Evolutionary conservation across 2,888 invertebrate species (phyloP), one percentile per base, ranked within the genome.

Genomic region (Cryptus armator): DNA sequence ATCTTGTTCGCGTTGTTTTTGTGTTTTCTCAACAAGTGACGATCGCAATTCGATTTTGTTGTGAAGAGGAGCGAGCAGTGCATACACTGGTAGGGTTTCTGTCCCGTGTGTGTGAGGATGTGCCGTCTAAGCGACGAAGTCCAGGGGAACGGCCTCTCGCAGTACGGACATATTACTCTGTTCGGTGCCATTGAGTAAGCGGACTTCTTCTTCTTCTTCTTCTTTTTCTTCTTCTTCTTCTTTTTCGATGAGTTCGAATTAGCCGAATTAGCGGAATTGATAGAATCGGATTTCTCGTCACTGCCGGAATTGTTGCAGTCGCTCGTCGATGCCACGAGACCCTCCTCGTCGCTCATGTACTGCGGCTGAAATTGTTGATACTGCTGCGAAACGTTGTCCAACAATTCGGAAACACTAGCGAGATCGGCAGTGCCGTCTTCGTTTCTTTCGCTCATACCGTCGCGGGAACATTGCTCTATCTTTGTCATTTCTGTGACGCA

Each of bases 1-100:
- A 90, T 86, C 48, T 90, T 91, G 56, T 90, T 94, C 90, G 29
- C 94, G 91, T 56, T 94, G 86, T 95, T 95, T 84, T 97, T 97
- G 92, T 99, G 99, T 91, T 99, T 99, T 51, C 99, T 95, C 75
- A 98, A 94, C 83, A 99, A 94, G 93, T 99, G 99, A 12, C 99
- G 97, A 92, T 99, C 99, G 93, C 99, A 98, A 94, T 99, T 99
- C 9, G 99, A 99, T 93, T 99, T 99, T 0, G 99, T 99, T 48
- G 99, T 99, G 93, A 99, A 99, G 0, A 98, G 96, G 9, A 99
- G 95, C 0, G 98, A 97, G 92, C 99, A 99, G 91, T 98, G 97
- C 0, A 97, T 97, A 93, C 99, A 99, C 92, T 98, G 98, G 95
- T 97, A 99, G 0, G 99, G 99, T 92, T 99, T 99, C 92, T 99